These are phyloP conservation scores for Laodelphax striatellus DNA, from an alignment of 1,140 invertebrate genomes.

Conservation along the genomic window DNA sequence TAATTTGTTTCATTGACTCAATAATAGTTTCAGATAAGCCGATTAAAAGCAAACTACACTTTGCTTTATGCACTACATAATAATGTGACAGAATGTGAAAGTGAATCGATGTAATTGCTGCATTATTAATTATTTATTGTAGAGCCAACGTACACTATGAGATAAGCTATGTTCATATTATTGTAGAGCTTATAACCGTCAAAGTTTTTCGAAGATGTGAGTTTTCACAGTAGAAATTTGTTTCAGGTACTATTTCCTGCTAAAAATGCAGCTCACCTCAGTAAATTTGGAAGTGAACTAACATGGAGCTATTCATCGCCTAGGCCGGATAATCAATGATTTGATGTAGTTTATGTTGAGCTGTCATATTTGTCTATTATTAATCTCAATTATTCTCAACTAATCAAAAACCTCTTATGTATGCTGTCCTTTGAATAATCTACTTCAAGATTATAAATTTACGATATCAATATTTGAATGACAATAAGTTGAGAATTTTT, in stretches of 20 bases:
- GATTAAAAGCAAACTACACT: too few relatives aligned
- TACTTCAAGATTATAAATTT: too few relatives aligned
- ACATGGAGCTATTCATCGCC: conserved; percentile 13
- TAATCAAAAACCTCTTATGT: not conserved
- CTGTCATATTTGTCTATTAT: not conserved
- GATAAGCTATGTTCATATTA: not conserved
- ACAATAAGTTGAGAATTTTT: too few relatives aligned
- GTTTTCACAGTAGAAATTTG: conserved; percentile 10
- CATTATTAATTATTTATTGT: not conserved
- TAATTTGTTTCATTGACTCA: too few relatives aligned
- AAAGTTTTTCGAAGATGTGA: too few relatives aligned
- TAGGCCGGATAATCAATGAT: not conserved
- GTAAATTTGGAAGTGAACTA: conserved; percentile 48
- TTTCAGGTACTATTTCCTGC: conserved; percentile 45
- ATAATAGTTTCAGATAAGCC: too few relatives aligned
- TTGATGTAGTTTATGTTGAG: not conserved
- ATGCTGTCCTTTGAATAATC: too few relatives aligned
- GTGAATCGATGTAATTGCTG: not conserved
- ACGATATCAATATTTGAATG: too few relatives aligned
- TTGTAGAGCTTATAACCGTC: too few relatives aligned
- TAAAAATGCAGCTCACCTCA: conserved; percentile 54
- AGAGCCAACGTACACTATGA: too few relatives aligned
- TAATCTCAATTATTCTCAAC: not conserved
- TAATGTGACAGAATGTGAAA: not conserved
- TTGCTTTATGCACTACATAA: not conserved